A percentile compares a stretch with the other conserved stretches of the same genome.
Conservation (phyloP, 2,797 vertebrate species). For the Orestias chungarensis region DNA sequence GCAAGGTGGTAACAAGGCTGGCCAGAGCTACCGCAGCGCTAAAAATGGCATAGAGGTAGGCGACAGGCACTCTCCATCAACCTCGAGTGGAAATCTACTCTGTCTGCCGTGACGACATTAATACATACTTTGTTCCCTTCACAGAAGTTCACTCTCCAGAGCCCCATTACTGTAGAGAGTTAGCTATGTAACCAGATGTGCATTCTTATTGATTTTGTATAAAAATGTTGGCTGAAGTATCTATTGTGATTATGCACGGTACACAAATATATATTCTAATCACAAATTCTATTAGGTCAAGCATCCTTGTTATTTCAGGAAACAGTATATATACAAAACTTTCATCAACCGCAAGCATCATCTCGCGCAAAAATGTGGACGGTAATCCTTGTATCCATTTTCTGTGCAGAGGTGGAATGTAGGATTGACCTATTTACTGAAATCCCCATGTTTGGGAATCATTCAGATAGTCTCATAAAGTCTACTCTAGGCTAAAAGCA, state of each 20-base stretch:
- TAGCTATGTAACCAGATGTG: not conserved
- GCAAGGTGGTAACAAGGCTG: constrained; percentile 56
- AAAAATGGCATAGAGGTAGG: constrained; percentile 74
- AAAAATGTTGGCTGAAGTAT: not conserved
- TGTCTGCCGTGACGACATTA: constrained; percentile 40
- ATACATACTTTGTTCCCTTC: constrained; percentile 9
- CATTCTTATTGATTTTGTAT: not conserved
- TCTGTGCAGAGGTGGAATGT: not conserved
- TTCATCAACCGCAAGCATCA: not conserved
- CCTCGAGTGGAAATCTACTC: constrained; percentile 73
- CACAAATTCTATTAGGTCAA: not conserved
- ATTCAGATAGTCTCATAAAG: not conserved
- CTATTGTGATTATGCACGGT: not conserved
- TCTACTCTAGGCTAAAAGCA: not conserved
- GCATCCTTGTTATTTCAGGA: not conserved
- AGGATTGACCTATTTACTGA: not conserved
- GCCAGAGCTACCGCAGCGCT: constrained; percentile 63
- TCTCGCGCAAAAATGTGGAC: constrained; percentile 5
- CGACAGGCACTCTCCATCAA: constrained; percentile 52
- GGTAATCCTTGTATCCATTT: constrained; percentile 17
- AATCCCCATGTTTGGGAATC: not conserved
- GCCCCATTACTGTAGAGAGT: not conserved
- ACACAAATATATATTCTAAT: not conserved
- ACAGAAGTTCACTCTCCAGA: not conserved
- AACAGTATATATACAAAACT: not conserved